These are phyloP conservation scores for Leptopterna dolabrata DNA, from an alignment of 2,888 invertebrate species.

Conservation along the genomic window DNA sequence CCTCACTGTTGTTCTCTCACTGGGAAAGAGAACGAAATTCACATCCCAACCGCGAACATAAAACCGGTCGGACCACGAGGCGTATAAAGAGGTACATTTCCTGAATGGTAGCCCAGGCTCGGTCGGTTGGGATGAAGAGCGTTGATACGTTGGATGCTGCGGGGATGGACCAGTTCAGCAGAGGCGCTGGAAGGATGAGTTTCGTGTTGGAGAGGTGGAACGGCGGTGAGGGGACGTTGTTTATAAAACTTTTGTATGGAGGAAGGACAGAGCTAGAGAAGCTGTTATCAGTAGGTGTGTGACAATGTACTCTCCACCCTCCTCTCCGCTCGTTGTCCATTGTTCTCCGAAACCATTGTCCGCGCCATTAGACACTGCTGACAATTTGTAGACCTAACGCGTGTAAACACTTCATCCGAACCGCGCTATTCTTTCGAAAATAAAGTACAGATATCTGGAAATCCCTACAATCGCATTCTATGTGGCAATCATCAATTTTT, in stretches of 20 bases:
- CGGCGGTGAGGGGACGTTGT: background rate
- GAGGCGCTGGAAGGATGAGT: background rate
- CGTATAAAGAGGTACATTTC: constrained; percentile 38
- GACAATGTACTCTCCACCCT: constrained; percentile 23
- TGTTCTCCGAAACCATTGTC: constrained; percentile 50
- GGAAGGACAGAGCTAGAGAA: constrained; percentile 38
- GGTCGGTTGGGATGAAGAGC: background rate
- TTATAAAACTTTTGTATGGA: constrained; percentile 40
- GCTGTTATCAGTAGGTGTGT: constrained; percentile 41
- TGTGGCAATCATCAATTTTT: background rate
- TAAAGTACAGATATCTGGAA: background rate
- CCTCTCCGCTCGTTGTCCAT: background rate
- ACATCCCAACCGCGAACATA: background rate
- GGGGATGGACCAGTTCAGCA: background rate
- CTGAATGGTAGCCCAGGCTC: background rate
- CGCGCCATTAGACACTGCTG: constrained; percentile 35
- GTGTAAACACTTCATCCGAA: constrained; percentile 14
- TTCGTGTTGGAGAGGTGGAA: background rate
- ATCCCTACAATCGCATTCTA: background rate
- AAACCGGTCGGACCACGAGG: background rate
- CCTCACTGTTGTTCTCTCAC: background rate
- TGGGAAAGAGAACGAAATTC: background rate
- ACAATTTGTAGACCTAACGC: constrained; percentile 47
- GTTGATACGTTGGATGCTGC: background rate
- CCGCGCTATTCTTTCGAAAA: background rate